Evolutionary conservation across 2,113 vertebrate genomes (phyloP).

Genomic region (human (Homo sapiens)): DNA sequence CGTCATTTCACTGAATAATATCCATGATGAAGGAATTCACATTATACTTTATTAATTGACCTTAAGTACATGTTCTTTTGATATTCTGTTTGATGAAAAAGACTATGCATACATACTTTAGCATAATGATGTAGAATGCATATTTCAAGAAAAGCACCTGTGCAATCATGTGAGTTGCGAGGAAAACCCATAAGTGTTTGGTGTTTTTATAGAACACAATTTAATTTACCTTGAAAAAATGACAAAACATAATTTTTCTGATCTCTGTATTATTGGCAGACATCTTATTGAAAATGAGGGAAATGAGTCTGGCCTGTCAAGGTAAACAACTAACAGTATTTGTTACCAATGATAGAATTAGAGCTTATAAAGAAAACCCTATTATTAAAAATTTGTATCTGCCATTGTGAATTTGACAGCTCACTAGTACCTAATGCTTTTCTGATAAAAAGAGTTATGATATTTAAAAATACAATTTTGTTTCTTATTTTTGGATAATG

Average conservation of each 20-base stretch:
- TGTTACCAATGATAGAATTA: slow-evolving; percentile 1
- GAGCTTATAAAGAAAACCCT: slow-evolving; percentile 40
- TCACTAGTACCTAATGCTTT: not conserved
- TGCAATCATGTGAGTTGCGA: not conserved
- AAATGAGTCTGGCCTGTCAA: not conserved
- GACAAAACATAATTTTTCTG: not conserved
- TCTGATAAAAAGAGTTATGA: not conserved
- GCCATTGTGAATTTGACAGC: not conserved
- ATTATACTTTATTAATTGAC: not conserved
- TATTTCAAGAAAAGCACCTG: not conserved
- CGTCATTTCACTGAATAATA: not conserved
- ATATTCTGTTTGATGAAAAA: not conserved
- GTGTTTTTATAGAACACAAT: not conserved
- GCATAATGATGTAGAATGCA: not conserved
- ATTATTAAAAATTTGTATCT: not conserved
- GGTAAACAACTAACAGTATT: slow-evolving; percentile 15
- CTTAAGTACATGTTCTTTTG: not conserved
- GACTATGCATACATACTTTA: not conserved
- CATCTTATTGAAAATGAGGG: slow-evolving; percentile 6
- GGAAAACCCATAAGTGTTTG: not conserved
- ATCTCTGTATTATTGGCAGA: not conserved
- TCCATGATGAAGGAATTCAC: not conserved
- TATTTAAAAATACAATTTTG: slow-evolving; percentile 1
- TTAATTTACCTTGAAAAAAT: not conserved
- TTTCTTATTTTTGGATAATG: not conserved